Conservation (phyloP, 2,113 vertebrate species). For the Chionomys nivalis region DNA sequence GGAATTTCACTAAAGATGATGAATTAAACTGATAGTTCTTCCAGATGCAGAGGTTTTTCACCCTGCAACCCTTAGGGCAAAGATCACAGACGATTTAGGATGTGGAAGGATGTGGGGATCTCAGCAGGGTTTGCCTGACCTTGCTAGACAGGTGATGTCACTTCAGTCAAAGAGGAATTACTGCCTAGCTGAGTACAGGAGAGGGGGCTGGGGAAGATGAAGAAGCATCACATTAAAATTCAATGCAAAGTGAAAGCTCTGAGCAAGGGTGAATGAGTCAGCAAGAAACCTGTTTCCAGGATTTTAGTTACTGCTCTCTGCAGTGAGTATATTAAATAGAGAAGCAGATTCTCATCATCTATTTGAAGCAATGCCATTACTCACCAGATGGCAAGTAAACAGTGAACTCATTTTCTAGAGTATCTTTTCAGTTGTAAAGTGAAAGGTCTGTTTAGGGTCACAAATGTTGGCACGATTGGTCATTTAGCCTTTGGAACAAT, state of each 20-base stretch:
- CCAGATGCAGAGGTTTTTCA: conserved; percentile 13
- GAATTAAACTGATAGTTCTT: conserved; percentile 32
- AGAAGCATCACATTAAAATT: conserved; percentile 75
- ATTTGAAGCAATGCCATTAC: conserved; percentile 57
- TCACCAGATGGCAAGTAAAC: conserved; percentile 64
- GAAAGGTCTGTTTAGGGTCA: conserved; percentile 39
- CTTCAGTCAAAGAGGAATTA: conserved; percentile 52
- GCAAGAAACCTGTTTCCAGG: conserved; percentile 63
- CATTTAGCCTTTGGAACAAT: conserved; percentile 47
- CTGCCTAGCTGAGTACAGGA: conserved; percentile 35
- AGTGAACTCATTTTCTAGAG: conserved; percentile 45
- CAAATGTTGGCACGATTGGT: neutral
- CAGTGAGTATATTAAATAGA: conserved; percentile 50
- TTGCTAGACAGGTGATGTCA: neutral
- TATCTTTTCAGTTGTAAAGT: conserved; percentile 46
- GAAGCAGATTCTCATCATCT: conserved; percentile 60
- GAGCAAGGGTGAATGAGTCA: conserved; percentile 70
- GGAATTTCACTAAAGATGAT: conserved; percentile 23
- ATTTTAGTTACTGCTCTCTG: conserved; percentile 39
- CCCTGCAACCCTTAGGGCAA: neutral
- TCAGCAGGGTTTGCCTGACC: neutral
- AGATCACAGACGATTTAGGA: neutral
- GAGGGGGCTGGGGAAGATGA: neutral
- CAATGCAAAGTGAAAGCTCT: conserved; percentile 65
- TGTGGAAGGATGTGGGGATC: neutral